Evolutionary conservation across 64 coral and sea anemone genomes (phyloP).

Genomic region (Montipora capricornis): DNA sequence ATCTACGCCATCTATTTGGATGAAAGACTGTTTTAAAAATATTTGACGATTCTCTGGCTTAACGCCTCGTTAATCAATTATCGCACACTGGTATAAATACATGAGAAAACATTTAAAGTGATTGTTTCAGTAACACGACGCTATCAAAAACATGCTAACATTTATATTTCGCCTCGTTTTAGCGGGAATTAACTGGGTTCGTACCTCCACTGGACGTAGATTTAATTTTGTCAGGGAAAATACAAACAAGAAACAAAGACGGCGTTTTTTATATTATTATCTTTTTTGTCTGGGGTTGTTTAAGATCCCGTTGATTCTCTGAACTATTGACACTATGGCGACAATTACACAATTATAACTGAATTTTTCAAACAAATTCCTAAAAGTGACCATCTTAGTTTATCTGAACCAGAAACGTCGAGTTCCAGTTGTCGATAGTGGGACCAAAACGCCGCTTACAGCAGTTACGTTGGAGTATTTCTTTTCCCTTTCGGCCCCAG

Average conservation of each 20-base stretch:
- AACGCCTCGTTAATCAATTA: neutral
- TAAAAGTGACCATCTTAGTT: too few species aligned
- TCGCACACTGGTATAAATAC: neutral
- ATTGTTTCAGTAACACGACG: neutral
- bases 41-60: neutral
- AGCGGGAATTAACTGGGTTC: neutral
- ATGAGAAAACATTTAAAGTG: neutral
- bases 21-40: neutral
- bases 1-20: neutral
- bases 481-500: too few species aligned
- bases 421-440: too few species aligned
- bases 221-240: neutral
- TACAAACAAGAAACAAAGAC: neutral
- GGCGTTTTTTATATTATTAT: neutral
- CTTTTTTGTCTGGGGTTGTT: neutral
- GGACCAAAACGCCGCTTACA: too few species aligned
- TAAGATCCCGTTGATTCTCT: neutral
- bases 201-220: neutral
- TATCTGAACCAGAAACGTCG: too few species aligned
- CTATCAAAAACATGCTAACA: neutral
- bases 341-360: neutral
- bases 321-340: neutral
- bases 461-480: too few species aligned
- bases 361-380: too few species aligned
- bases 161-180: neutral